A percentile compares a stretch with the other conserved stretches of the same genome.
These are phyloP conservation scores for Agrotis segetum DNA, from an alignment of 2,888 invertebrate genomes.

Conservation along the genomic window DNA sequence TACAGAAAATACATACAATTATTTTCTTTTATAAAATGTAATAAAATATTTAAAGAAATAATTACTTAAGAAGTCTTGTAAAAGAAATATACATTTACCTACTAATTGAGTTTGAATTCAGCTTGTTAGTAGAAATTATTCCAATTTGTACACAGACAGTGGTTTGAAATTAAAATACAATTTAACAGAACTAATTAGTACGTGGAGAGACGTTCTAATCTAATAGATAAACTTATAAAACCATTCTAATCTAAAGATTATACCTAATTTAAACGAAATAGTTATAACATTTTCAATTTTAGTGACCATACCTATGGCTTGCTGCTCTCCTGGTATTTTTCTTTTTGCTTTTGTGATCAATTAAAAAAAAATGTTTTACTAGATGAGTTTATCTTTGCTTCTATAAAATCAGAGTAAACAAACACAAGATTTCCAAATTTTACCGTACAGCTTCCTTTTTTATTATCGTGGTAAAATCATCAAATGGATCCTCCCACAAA, in stretches of 20 bases:
- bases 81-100: not conserved
- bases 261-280: too few relatives aligned
- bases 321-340: not conserved
- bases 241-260: not conserved
- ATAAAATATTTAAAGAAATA: not conserved
- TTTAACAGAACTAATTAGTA: not conserved
- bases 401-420: too few relatives aligned
- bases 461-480: too few relatives aligned
- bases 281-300: not conserved
- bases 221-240: not conserved
- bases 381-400: too few relatives aligned
- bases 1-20: not conserved
- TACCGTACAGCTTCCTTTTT: too few relatives aligned
- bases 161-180: conserved; percentile 12
- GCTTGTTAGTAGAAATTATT: not conserved
- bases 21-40: not conserved
- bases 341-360: too few relatives aligned
- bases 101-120: not conserved
- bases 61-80: not conserved
- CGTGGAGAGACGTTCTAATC: not conserved
- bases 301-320: not conserved
- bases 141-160: not conserved
- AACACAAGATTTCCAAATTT: too few relatives aligned
- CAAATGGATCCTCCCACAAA: too few relatives aligned
- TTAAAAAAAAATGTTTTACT: too few relatives aligned